A percentile compares a stretch with the other conserved stretches of the same genome.
Conservation (phyloP, 2,113 vertebrate species). For the Erythrocercus mccallii region DNA sequence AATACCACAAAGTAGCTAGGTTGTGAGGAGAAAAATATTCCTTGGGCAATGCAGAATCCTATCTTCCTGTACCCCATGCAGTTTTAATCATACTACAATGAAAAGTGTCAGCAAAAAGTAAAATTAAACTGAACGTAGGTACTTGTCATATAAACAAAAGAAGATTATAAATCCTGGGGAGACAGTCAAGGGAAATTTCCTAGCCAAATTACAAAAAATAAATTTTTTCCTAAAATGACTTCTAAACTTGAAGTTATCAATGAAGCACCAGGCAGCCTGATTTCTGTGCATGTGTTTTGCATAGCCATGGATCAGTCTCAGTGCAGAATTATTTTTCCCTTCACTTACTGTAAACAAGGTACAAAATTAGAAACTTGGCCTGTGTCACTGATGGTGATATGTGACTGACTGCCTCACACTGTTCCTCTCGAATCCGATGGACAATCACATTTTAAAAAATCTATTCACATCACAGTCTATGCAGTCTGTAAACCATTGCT, state of each 20-base stretch:
- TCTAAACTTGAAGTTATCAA: neutral
- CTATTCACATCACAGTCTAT: neutral
- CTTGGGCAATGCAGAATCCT: neutral
- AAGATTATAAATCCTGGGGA: neutral
- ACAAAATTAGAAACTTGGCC: slow-evolving; percentile 38
- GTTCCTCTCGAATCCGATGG: neutral
- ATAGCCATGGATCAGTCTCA: slow-evolving; percentile 18
- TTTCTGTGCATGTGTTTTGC: neutral
- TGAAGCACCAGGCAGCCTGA: neutral
- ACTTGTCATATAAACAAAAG: neutral
- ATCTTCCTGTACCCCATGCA: neutral
- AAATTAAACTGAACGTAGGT: neutral
- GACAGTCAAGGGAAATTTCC: neutral
- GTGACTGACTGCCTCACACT: neutral
- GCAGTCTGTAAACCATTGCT: neutral
- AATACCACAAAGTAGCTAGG: neutral
- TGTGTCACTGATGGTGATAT: neutral
- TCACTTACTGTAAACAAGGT: neutral
- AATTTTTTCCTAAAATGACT: neutral
- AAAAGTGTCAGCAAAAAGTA: neutral
- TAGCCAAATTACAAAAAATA: neutral
- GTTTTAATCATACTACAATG: neutral
- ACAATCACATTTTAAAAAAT: neutral
- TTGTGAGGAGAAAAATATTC: neutral
- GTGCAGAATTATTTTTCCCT: neutral